Base-by-base conservation (phyloP, 1,140 invertebrate species). In the Temnothorax curvispinosus region DNA sequence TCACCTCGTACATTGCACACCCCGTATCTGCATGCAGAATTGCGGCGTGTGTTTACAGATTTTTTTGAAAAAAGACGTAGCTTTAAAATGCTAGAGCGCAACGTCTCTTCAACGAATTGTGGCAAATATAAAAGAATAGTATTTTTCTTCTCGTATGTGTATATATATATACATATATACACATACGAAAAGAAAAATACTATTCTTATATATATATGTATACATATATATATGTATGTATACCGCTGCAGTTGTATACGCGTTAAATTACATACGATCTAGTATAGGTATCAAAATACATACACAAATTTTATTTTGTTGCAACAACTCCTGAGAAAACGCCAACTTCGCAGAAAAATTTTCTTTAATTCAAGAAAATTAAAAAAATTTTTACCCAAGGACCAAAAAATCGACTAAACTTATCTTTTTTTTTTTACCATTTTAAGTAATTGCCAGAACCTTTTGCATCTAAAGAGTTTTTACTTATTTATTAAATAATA, bases 11-110 rank as follows among this genome's bases (percentile, higher is more conserved):
- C 21, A 54, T 69, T 41, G 27, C 27, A 27, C 27, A 27, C 27
- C 27, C 1, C 27, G 27, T 54, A 11, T 2, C n/a, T 60, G 54
- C n/a, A 62, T 21, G 58, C 65, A 64, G 84, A 54, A 86, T 69
- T 62, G 69, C 67, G 21, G 38, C 35, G 69, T 47, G 56, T 87
- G 88, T 85, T 89, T 75, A 84, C 69, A 52, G 52, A 7, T 87
- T 38, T 69, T 60, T 78, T 72, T 82, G 35, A 77, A 67, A 62
- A 90, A 86, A 82, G 58, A 81, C 77, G 71, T 62, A 58, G 71
- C 35, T 82, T 89, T 72, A 72, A 72, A 76, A 64, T n/a, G 74
- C 56, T 78, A 56, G 50, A 89, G 21, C 84, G 56, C 54, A 54
- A 32, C 60, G 9, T n/a, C 21, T 18, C 62, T 56, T 74, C 60